phyloP scores from a whole-genome alignment of 2,797 vertebrate species.

The Megalops cyprinoides region DNA sequence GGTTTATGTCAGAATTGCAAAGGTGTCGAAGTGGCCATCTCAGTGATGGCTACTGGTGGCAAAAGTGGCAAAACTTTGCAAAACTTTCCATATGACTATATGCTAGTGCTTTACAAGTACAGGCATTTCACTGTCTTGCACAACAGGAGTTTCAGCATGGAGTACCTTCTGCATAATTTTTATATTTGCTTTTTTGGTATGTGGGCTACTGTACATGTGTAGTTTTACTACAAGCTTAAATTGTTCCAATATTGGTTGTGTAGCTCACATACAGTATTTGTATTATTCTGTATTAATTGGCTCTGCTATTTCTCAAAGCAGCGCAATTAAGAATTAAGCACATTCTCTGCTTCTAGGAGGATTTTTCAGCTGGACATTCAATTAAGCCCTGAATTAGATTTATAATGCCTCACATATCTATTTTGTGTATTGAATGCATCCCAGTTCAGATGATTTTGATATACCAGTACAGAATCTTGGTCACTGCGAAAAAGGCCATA shows the following conservation, averaged over 20 bases:
- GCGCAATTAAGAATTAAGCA: background rate
- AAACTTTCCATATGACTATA: too few relatives aligned
- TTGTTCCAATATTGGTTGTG: background rate
- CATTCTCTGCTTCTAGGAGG: background rate
- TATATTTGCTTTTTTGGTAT: background rate
- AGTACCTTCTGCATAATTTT: background rate
- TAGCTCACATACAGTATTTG: too few relatives aligned
- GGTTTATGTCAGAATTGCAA: too few relatives aligned
- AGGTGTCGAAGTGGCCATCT: too few relatives aligned
- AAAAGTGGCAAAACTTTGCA: too few relatives aligned
- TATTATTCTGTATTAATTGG: background rate
- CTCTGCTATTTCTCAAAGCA: background rate
- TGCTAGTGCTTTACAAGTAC: background rate
- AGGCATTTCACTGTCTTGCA: background rate
- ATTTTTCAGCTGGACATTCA: background rate
- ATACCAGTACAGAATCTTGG: background rate
- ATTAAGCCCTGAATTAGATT: background rate
- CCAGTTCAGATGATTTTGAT: background rate
- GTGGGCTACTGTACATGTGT: background rate
- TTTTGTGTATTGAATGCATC: constrained; percentile 5
- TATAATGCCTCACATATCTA: background rate
- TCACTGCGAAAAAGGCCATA: background rate
- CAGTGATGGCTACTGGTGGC: too few relatives aligned
- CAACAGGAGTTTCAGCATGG: background rate
- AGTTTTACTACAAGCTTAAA: background rate